Base-by-base conservation (phyloP, 2,113 vertebrate genomes). In the Centropus unirufus region DNA sequence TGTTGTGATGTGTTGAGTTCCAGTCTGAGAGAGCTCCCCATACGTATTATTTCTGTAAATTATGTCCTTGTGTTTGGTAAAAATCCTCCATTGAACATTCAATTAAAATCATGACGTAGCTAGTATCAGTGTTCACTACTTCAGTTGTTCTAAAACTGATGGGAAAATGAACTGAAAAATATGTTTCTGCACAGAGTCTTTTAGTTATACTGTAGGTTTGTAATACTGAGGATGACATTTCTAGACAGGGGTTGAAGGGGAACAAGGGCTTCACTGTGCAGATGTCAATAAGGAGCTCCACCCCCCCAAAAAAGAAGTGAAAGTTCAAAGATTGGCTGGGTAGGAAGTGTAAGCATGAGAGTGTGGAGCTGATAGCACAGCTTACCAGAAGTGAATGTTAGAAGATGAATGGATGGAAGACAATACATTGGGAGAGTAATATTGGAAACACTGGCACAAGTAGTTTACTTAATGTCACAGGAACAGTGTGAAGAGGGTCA, bases 11-110 rank as follows among this genome's bases (percentile, higher is more conserved):
- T 67, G 59, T 59, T 91, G 69, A 79, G 55, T 55, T 90, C 26
- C 42, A 73, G 59, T 40, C 42, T 74, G 64, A 47, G 39, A 86
- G 59, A 85, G n/a, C 15, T 79, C 87, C 34, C 46, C 59, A 30
- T 54, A 76, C 9, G 0, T 36, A 18, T 59, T 77, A 11, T 14
- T 70, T 72, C n/a, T 86, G 70, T 79, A 91, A 87, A 79, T 68
- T 14, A 26, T 54, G 30, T 78, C 61, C 68, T 90, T 83, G 61
- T 66, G 49, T 79, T 63, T 1, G 1, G 34, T 26, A 70, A 51
- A 49, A 75, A 17, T 49, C 1, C 0, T 30, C 44, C 3, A 3
- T 24, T 73, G 82, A 79, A 34, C 13, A 3, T 39, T 74, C 20
- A 26, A 0, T 24, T 59, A 47, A 73, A 80, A 32, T 73, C n/a